These are phyloP conservation scores for Eublepharis macularius DNA, from an alignment of 2,113 vertebrate species.

Conservation along the genomic window DNA sequence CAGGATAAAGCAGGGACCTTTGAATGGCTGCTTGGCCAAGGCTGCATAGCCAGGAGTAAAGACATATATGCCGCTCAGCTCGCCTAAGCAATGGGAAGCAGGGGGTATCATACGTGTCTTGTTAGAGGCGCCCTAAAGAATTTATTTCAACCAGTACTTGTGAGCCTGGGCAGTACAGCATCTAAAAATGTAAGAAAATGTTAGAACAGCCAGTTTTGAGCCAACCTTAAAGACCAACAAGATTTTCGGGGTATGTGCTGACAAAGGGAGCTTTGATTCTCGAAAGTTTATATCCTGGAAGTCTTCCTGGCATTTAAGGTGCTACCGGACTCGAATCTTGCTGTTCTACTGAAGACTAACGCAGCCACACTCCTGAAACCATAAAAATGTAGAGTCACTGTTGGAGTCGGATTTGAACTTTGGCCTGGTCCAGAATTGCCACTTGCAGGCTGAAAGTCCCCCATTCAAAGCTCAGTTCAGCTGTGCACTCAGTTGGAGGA, in stretches of 20 bases:
- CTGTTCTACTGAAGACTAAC: too few relatives aligned
- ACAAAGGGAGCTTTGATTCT: too few relatives aligned
- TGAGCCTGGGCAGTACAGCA: background rate
- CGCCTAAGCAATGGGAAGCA: background rate
- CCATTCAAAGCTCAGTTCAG: background rate
- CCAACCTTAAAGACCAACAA: too few relatives aligned
- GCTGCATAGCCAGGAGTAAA: rapidly evolving
- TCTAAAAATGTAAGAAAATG: too few relatives aligned
- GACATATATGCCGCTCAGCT: background rate
- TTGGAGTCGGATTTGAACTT: background rate
- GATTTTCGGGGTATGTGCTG: too few relatives aligned
- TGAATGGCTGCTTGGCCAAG: background rate
- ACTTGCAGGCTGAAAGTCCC: background rate
- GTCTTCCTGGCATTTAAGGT: too few relatives aligned
- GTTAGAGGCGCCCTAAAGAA: background rate
- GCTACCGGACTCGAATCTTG: too few relatives aligned
- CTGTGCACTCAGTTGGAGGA: background rate
- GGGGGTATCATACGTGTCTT: background rate
- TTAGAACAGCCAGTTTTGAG: too few relatives aligned
- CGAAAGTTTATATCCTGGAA: too few relatives aligned
- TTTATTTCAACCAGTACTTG: background rate
- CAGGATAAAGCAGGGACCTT: background rate
- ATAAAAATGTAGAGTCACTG: too few relatives aligned
- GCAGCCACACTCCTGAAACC: too few relatives aligned
- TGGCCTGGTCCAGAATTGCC: background rate